phyloP scores from a whole-genome alignment of 1,140 invertebrate species.

The Eumaeus atala region DNA sequence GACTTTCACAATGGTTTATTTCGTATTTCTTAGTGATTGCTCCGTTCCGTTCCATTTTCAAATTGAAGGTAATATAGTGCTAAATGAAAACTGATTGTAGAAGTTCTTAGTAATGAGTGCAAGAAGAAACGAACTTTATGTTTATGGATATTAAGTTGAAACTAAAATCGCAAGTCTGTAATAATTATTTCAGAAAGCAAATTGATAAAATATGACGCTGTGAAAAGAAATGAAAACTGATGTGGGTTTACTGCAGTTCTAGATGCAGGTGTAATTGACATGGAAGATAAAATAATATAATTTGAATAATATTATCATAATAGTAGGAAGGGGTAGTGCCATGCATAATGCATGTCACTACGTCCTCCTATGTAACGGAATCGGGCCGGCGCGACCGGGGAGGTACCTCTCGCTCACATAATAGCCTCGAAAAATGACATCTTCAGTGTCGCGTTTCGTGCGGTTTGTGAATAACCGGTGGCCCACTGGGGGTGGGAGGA shows the following conservation, averaged over 20 bases:
- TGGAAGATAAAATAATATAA: too few relatives aligned
- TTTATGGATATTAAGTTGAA: slow-evolving; percentile 13
- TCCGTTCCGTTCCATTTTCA: slow-evolving; percentile 34
- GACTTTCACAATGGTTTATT: slow-evolving; percentile 25
- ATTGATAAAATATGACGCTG: slow-evolving; percentile 32
- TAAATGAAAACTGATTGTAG: slow-evolving; percentile 40
- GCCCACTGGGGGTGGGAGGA: too few relatives aligned
- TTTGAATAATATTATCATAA: too few relatives aligned
- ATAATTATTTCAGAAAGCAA: slow-evolving; percentile 16
- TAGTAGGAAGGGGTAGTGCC: too few relatives aligned
- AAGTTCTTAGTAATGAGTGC: slow-evolving; percentile 19
- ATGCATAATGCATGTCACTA: too few relatives aligned
- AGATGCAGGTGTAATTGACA: too few relatives aligned
- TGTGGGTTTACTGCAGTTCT: slow-evolving; percentile 31
- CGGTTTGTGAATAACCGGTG: too few relatives aligned
- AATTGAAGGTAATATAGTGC: slow-evolving; percentile 40
- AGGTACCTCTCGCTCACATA: too few relatives aligned
- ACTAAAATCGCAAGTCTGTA: neutral
- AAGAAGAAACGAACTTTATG: slow-evolving; percentile 11
- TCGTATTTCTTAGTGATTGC: slow-evolving; percentile 43
- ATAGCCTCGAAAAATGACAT: too few relatives aligned
- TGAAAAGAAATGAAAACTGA: slow-evolving; percentile 35
- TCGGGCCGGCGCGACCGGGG: too few relatives aligned
- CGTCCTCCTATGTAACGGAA: too few relatives aligned
- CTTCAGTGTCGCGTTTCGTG: too few relatives aligned